Evolutionary conservation across 2,888 invertebrate genomes (phyloP).

Genomic region (Melinopterus prodromus): DNA sequence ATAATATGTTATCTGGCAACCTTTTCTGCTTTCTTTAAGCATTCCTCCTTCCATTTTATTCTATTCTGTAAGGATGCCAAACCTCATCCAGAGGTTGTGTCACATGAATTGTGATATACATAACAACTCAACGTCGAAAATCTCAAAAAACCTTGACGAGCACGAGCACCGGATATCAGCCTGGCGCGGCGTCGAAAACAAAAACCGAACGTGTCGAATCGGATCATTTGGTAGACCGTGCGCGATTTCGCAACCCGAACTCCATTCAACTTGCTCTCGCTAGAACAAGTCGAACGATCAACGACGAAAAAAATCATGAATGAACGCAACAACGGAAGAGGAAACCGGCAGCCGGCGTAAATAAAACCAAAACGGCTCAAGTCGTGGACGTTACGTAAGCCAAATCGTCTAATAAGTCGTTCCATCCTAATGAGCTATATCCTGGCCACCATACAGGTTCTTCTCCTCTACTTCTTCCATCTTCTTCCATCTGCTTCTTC

Average conservation of each 20-base stretch:
- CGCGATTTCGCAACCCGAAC: neutral
- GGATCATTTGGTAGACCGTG: neutral
- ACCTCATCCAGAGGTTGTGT: too few species aligned
- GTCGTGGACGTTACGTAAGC: conserved; percentile 12
- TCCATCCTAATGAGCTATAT: conserved; percentile 48
- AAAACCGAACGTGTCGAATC: neutral
- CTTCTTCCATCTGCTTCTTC: too few species aligned
- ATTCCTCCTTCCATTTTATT: too few species aligned
- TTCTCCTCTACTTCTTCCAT: conserved; percentile 9
- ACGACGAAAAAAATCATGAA: conserved; percentile 16
- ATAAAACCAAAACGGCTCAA: conserved; percentile 20
- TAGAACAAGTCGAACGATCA: neutral
- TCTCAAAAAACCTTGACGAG: neutral
- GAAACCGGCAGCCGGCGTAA: conserved; percentile 15
- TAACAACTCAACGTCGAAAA: neutral
- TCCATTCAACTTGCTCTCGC: neutral
- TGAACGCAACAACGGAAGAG: conserved; percentile 18
- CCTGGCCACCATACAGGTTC: conserved; percentile 38
- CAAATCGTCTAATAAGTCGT: conserved; percentile 17
- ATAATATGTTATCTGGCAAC: too few species aligned
- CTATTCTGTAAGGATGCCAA: too few species aligned
- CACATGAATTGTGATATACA: neutral
- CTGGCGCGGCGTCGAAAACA: neutral
- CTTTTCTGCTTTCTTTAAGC: too few species aligned
- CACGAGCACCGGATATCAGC: neutral